phyloP scores from a whole-genome alignment of 1,140 invertebrate species.

The Drosophila kikkawai region DNA sequence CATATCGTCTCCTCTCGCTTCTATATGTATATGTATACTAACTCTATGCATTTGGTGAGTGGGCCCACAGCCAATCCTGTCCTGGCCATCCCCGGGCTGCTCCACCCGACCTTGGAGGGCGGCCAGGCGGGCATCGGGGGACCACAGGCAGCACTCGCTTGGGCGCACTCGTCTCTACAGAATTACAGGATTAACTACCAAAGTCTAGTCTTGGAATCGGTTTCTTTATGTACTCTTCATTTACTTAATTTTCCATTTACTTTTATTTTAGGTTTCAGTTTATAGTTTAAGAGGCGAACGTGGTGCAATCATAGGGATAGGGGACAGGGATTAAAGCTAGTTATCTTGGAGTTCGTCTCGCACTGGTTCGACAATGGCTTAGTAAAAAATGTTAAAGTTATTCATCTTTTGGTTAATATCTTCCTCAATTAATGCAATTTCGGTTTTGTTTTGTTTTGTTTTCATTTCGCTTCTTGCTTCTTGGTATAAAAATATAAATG shows the following conservation, averaged over 20 bases:
- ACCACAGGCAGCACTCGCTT: conserved; percentile 33
- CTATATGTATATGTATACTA: conserved; percentile 31
- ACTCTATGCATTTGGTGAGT: conserved; percentile 38
- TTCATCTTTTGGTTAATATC: conserved; percentile 37
- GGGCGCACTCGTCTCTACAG: conserved; percentile 44
- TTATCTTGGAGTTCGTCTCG: conserved; percentile 65
- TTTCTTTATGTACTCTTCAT: conserved; percentile 19
- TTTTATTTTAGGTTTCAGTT: conserved; percentile 19
- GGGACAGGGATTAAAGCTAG: conserved; percentile 68
- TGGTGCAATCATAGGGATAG: conserved; percentile 55
- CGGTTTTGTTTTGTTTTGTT: conserved; percentile 51
- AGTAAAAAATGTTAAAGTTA: conserved; percentile 74
- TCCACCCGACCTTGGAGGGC: conserved; percentile 39
- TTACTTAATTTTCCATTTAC: neutral
- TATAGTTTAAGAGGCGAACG: conserved; percentile 48
- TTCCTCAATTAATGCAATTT: conserved; percentile 47
- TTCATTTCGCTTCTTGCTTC: conserved; percentile 75
- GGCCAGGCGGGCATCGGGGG: conserved; percentile 3
- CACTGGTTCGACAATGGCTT: conserved; percentile 41
- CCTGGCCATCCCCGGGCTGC: neutral
- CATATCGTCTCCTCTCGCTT: neutral
- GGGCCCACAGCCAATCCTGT: conserved; percentile 38
- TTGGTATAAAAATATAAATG: conserved; percentile 84
- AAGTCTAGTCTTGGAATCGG: conserved; percentile 59
- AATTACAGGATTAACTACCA: conserved; percentile 56